Conservation (phyloP, 2,888 invertebrate genomes). For the Nowickia ferox region DNA sequence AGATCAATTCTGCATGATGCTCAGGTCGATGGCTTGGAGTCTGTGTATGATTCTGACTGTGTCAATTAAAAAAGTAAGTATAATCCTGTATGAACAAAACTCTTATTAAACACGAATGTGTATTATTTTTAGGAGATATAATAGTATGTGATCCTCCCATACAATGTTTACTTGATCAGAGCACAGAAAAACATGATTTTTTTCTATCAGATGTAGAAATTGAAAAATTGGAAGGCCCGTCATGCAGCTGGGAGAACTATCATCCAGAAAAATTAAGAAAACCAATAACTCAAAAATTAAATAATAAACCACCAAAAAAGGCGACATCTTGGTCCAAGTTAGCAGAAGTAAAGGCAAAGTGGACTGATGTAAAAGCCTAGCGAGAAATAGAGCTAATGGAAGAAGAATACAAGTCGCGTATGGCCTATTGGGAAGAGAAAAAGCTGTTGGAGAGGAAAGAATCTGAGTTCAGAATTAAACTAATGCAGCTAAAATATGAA, state of each 20-base stretch:
- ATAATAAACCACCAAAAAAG: background rate
- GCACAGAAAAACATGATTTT: background rate
- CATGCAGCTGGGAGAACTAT: slow-evolving; percentile 17
- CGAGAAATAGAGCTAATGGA: slow-evolving; percentile 26
- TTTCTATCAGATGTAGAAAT: background rate
- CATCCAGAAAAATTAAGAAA: slow-evolving; percentile 5
- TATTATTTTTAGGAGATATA: background rate
- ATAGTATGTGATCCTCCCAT: no score
- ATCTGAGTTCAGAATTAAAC: slow-evolving; percentile 7
- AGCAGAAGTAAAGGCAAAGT: slow-evolving; percentile 21
- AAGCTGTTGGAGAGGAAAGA: background rate
- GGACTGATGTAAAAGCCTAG: slow-evolving; percentile 14
- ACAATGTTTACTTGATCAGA: background rate
- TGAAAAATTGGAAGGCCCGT: slow-evolving; percentile 4
- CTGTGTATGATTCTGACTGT: slow-evolving; percentile 17
- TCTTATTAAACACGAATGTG: background rate
- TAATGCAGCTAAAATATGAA: slow-evolving; percentile 14
- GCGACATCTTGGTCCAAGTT: background rate
- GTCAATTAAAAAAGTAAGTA: background rate
- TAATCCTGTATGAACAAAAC: background rate
- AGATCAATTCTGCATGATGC: background rate
- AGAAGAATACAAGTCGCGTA: slow-evolving; percentile 6
- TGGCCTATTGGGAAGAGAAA: background rate
- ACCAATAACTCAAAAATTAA: background rate
- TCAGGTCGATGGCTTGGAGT: slow-evolving; percentile 3